Conservation (phyloP, 2,113 vertebrate species). For the Atherinomorus stipes region DNA sequence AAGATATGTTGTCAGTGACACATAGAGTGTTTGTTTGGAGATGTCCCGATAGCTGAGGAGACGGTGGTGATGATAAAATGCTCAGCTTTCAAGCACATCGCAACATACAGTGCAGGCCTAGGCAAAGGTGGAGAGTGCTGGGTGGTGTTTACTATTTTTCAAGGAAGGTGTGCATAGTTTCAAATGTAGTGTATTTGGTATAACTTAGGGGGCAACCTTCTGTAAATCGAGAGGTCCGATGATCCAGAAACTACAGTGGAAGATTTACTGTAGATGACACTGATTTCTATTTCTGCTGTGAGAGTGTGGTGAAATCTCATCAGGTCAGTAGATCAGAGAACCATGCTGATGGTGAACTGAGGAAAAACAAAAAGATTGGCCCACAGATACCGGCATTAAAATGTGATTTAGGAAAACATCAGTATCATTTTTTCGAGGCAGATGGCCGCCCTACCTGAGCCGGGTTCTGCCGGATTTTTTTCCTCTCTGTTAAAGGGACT, state of each 20-base stretch:
- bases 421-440: no score
- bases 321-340: background rate
- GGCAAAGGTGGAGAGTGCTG: background rate
- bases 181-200: no score
- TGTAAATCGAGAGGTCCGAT: background rate
- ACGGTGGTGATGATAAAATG: slow-evolving; percentile 75
- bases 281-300: background rate
- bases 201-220: no score
- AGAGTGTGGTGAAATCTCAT: background rate
- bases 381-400: no score
- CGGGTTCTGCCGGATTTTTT: no score
- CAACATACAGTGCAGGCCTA: slow-evolving; percentile 15
- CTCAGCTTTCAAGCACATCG: slow-evolving; percentile 55
- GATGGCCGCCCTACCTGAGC: no score
- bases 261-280: background rate
- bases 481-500: no score
- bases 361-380: background rate
- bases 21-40: slow-evolving; percentile 64
- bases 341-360: no score
- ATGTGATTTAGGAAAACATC: no score
- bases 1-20: slow-evolving; percentile 54
- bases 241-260: background rate
- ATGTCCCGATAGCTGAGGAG: slow-evolving; percentile 68
- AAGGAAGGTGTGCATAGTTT: background rate
- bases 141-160: background rate